Percentiles rank a stretch among this genome's conserved stretches.
Evolutionary conservation across 2,797 vertebrate species (phyloP).

Genomic region (Ctenopoma kingsleyae): DNA sequence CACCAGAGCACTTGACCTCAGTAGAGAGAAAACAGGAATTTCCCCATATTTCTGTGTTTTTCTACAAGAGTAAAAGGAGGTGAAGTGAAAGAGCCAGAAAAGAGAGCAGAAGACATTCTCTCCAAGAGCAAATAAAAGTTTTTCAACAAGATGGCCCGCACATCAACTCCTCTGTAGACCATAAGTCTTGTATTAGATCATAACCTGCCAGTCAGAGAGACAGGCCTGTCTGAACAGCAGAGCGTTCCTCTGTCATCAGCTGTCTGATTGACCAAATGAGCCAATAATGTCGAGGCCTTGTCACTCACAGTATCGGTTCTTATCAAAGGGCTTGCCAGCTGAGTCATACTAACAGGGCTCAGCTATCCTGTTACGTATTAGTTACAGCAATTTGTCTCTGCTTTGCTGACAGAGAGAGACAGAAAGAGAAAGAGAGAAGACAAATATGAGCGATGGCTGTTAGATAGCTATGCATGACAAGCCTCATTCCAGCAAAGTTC

Average conservation of each 20-base stretch:
- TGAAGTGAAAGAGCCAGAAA: conserved; percentile 27
- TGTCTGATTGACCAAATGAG: conserved; percentile 48
- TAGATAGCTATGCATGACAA: conserved; percentile 71
- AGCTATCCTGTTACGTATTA: conserved; percentile 70
- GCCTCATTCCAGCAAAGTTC: conserved; percentile 69
- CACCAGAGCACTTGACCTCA: background rate
- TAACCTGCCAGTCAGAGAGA: conserved; percentile 46
- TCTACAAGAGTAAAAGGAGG: conserved; percentile 7
- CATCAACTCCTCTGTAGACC: conserved; percentile 35
- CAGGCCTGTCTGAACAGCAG: conserved; percentile 35
- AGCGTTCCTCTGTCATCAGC: conserved; percentile 36
- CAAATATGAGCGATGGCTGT: conserved; percentile 67
- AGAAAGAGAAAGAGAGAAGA: conserved; percentile 53
- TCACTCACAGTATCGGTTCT: conserved; percentile 56
- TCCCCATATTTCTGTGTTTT: conserved; percentile 4
- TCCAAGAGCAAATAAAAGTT: conserved; percentile 68
- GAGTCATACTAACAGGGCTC: conserved; percentile 53
- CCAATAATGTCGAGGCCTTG: conserved; percentile 53
- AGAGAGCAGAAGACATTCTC: conserved; percentile 27
- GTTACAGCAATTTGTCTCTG: conserved; percentile 76
- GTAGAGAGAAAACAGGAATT: conserved; percentile 12
- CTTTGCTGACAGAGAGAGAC: conserved; percentile 64
- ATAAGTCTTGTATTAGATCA: conserved; percentile 46
- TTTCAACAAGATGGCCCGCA: conserved; percentile 32
- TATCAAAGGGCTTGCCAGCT: conserved; percentile 46